Evolutionary conservation across 2,797 vertebrate genomes (phyloP).

Genomic region (Antennarius maculatus): DNA sequence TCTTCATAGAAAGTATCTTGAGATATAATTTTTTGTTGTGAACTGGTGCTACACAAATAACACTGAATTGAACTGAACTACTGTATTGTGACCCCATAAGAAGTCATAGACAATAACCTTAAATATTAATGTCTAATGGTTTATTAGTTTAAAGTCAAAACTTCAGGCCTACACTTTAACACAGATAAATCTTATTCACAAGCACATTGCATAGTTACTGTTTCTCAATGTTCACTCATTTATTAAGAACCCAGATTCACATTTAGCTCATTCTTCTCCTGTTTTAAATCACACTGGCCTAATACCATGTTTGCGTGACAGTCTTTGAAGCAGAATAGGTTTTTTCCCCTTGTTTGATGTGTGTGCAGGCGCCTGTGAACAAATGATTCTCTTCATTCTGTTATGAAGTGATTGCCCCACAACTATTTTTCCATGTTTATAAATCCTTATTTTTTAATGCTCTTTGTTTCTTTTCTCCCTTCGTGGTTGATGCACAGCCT

Average conservation of each 20-base stretch:
- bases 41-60: too few species aligned
- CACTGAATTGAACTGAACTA: too few species aligned
- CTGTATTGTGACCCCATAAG: too few species aligned
- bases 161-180: slow-evolving; percentile 37
- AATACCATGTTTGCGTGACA: slow-evolving; percentile 56
- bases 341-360: slow-evolving; percentile 67
- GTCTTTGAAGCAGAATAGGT: slow-evolving; percentile 68
- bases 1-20: too few species aligned
- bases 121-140: too few species aligned
- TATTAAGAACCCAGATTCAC: slow-evolving; percentile 58
- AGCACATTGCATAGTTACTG: slow-evolving; percentile 16
- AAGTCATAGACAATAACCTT: too few species aligned
- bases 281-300: slow-evolving; percentile 49
- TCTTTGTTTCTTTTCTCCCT: slow-evolving; percentile 16
- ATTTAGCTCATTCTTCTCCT: slow-evolving; percentile 44
- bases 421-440: slow-evolving; percentile 48
- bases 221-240: slow-evolving; percentile 36
- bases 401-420: slow-evolving; percentile 33
- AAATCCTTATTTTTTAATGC: slow-evolving; percentile 12
- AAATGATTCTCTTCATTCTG: slow-evolving; percentile 60
- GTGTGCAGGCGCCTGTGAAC: slow-evolving; percentile 62
- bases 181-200: slow-evolving; percentile 38
- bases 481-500: slow-evolving; percentile 1
- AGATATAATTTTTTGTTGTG: too few species aligned
- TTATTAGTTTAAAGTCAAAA: slow-evolving; percentile 24